Base-by-base conservation (phyloP, 2,113 vertebrate genomes). In the Pomatostomus ruficeps region DNA sequence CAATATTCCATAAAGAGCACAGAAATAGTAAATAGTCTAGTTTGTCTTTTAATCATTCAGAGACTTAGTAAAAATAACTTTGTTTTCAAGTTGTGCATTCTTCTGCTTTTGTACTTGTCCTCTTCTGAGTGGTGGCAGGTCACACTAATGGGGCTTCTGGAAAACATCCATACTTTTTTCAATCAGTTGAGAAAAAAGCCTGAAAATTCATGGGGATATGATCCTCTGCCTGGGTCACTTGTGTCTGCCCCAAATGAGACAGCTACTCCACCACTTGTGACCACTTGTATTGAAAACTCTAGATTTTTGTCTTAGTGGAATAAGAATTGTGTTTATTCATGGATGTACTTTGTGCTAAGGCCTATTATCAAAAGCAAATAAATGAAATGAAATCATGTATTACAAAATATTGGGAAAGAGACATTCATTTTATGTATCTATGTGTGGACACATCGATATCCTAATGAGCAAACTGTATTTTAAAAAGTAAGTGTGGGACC, bases 81-180 rank as follows among this genome's bases (percentile, higher is more conserved):
- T 70, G 38, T 92, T 92, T 86, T 93, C 57, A 83, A 76, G 45
- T 72, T 68, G 49, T 54, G 38, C 36, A 24, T 89, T 91, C 72
- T 61, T 86, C 28, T 87, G 74, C 61, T 91, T 94, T 95, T 89
- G 70, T 70, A 76, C 14, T 91, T 88, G 14, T 49, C 26, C 42
- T 86, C 14, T 46, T 96, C 82, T 85, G 82, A 91, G 51, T 76
- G 33, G 67, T 80, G 68, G 52, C 57, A 52, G 42, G 70, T 95
- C 73, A 61, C 1, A 2, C 72, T 95, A 97, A 94, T 92, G 92
- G 51, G 51, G 26, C 59, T 89, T 85, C 77, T 97, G 96, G 91
- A 97, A 51, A 31, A 91, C 23, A 28, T 88, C 88, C 96, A 91
- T 63, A 18, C 26, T 24, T 88, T 58, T 68, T 62, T 36, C 70